Evolutionary conservation across 2,797 vertebrate species (phyloP).

Genomic region (Syngnathus rostellatus): DNA sequence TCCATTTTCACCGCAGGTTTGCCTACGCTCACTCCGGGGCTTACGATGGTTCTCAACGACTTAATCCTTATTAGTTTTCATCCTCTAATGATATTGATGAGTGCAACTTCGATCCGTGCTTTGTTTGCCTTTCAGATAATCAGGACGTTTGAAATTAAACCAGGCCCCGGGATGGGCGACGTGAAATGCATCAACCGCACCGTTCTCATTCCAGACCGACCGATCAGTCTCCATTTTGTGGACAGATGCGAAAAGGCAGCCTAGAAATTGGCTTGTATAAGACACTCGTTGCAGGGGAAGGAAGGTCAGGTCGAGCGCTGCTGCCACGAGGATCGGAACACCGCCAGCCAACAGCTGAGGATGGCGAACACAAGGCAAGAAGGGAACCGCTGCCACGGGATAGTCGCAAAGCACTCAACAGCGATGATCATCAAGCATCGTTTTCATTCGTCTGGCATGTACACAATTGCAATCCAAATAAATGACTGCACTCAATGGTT

Average conservation of each 20-base stretch:
- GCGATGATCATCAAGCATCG: no score
- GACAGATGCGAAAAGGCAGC: slow-evolving; percentile 35
- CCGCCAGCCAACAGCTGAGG: no score
- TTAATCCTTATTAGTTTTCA: no score
- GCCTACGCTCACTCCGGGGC: no score
- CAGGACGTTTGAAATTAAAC: slow-evolving; percentile 63
- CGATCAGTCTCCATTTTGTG: slow-evolving; percentile 60
- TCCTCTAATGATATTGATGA: not conserved
- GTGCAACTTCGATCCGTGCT: slow-evolving; percentile 1
- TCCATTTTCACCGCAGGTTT: not conserved
- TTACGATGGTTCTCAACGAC: no score
- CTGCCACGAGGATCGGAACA: not conserved
- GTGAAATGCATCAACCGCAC: slow-evolving; percentile 53
- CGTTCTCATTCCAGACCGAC: slow-evolving; percentile 60
- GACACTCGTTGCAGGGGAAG: not conserved
- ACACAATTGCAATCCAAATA: no score
- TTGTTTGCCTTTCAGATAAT: slow-evolving; percentile 48
- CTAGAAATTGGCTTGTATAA: not conserved
- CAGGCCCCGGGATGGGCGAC: slow-evolving; percentile 49
- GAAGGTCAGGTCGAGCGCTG: not conserved
- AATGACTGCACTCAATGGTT: no score
- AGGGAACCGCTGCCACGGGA: no score
- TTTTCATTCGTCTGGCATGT: no score
- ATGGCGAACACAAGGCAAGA: no score
- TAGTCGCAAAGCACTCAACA: no score